A percentile compares a stretch with the other conserved stretches of the same genome.
Conservation (phyloP, 2,797 vertebrate genomes). For the Onychomys arenicola region DNA sequence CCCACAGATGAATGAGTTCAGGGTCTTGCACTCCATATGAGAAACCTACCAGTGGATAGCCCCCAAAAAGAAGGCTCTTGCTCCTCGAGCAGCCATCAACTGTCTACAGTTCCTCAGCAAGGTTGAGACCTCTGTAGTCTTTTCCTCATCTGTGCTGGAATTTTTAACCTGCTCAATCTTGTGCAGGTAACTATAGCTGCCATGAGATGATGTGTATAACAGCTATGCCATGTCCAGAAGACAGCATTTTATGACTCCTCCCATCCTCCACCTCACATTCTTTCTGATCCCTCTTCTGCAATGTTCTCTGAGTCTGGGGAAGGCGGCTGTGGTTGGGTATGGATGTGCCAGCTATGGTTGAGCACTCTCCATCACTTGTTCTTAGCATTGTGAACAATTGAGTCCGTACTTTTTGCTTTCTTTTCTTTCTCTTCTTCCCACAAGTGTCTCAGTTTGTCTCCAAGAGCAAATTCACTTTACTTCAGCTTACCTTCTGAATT, state of each 20-base stretch:
- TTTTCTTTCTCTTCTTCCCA: not conserved
- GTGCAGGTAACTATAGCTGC: not conserved
- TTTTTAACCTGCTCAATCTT: not conserved
- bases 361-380: no score
- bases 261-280: no score
- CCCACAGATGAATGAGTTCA: not conserved
- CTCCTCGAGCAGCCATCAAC: not conserved
- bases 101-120: not conserved
- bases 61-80: no score
- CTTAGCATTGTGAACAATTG: not conserved
- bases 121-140: not conserved
- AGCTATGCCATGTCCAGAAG: not conserved
- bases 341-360: not conserved
- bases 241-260: not conserved
- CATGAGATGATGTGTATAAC: not conserved
- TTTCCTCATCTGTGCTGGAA: no score
- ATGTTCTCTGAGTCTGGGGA: not conserved
- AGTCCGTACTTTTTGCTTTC: not conserved
- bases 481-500: not conserved
- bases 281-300: not conserved
- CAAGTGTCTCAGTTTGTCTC: not conserved
- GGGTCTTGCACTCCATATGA: no score
- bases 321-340: not conserved
- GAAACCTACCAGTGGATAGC: not conserved
- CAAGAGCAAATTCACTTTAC: not conserved